These are phyloP conservation scores for Zygogramma bicolorata DNA, from an alignment of 2,888 invertebrate species.

Conservation along the genomic window DNA sequence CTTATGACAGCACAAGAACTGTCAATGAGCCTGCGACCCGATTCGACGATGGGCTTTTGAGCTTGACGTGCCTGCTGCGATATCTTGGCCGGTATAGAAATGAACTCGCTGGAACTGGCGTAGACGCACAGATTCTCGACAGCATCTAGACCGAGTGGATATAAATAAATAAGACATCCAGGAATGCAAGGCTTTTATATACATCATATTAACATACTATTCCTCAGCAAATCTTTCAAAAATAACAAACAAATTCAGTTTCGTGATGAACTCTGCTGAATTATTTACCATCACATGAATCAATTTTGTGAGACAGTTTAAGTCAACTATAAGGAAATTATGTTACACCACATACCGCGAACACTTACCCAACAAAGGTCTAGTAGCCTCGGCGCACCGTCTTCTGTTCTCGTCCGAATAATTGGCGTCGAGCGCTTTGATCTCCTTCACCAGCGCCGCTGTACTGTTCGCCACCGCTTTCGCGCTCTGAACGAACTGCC, in stretches of 20 bases:
- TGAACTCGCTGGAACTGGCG: slow-evolving; percentile 94
- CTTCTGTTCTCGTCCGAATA: slow-evolving; percentile 83
- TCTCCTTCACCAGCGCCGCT: slow-evolving; percentile 92
- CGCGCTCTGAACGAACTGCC: slow-evolving; percentile 97
- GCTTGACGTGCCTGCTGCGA: slow-evolving; percentile 84
- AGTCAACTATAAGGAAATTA: too few species aligned
- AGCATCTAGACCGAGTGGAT: too few species aligned
- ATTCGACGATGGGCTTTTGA: slow-evolving; percentile 89
- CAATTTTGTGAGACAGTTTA: too few species aligned
- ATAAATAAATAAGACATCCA: too few species aligned
- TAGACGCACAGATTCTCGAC: slow-evolving; percentile 93
- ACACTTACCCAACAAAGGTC: slow-evolving; percentile 73
- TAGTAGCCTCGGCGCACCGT: slow-evolving; percentile 82
- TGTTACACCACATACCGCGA: neutral
- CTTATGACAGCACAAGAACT: slow-evolving; percentile 92
- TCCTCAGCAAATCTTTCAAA: too few species aligned
- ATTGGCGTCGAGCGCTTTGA: slow-evolving; percentile 89
- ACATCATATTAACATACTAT: too few species aligned
- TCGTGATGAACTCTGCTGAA: too few species aligned
- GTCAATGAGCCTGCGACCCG: slow-evolving; percentile 83
- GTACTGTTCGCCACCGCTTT: slow-evolving; percentile 98
- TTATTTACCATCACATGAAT: too few species aligned
- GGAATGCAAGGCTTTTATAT: too few species aligned
- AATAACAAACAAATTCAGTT: too few species aligned
- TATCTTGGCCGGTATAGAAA: slow-evolving; percentile 91